Evolutionary conservation across 2,113 vertebrate species (phyloP).

Genomic region (Hippopotamus amphibius): DNA sequence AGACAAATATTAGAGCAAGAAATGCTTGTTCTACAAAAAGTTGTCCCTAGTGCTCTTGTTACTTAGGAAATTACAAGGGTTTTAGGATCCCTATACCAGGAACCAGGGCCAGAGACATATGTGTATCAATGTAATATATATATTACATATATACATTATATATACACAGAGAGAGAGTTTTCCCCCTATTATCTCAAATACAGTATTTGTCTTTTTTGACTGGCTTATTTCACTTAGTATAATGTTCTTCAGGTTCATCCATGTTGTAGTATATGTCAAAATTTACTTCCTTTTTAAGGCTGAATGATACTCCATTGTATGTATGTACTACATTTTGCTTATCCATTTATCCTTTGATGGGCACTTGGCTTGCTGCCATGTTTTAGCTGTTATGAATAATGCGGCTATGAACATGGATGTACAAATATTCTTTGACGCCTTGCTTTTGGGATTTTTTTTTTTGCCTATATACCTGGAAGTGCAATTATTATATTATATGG

Average conservation of each 20-base stretch:
- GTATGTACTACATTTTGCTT: not conserved
- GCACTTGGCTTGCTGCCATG: not conserved
- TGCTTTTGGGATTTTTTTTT: not conserved
- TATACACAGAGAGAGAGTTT: not conserved
- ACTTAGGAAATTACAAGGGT: not conserved
- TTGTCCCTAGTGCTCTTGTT: not conserved
- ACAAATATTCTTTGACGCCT: not conserved
- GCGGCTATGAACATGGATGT: not conserved
- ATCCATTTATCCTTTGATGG: not conserved
- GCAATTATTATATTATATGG: not conserved
- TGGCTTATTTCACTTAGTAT: not conserved
- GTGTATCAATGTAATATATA: too few species aligned
- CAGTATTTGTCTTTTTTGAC: not conserved
- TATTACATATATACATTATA: not conserved
- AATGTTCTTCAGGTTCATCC: not conserved
- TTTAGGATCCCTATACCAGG: not conserved
- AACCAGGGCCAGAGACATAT: not conserved
- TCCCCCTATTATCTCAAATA: not conserved
- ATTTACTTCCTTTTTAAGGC: not conserved
- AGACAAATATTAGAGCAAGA: not conserved
- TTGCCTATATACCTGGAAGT: not conserved
- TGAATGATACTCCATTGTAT: not conserved
- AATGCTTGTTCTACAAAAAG: not conserved
- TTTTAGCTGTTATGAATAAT: not conserved
- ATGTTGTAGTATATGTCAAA: not conserved